Evolutionary conservation across 2,113 vertebrate species (phyloP), one percentile per base, ranked within the genome.

Genomic region (Poicephalus meyeri): DNA sequence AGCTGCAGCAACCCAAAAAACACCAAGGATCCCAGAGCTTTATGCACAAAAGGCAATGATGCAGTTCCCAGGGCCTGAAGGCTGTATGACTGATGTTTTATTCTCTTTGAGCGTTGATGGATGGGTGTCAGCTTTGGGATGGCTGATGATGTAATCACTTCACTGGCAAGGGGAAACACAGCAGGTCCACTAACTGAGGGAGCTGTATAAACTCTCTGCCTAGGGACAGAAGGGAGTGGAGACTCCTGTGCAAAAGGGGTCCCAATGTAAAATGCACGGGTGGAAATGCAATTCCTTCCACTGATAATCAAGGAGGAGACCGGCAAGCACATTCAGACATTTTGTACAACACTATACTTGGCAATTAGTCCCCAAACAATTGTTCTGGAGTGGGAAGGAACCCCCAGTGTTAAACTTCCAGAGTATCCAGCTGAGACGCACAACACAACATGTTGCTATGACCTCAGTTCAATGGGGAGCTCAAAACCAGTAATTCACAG

Each of bases 161-260:
- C 2, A 0, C 25, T 70, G 39, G 35, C 29, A 39, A 74, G 35
- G 29, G 24, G 82, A 86, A 49, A 42, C 7, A 24, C 44, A 11
- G 17, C 0, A 0, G 39, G 9, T 3, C 3, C 23, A 3, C 19
- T n/a, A 37, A 35, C 29, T 29, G 18, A 56, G 33, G 66, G 16
- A 86, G 11, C 16, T 35, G 29, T 33, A 82, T 9, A 35, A 79
- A 74, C 20, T 21, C 55, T 44, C 60, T 56, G 16, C 24, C 41
- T 52, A 41, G 29, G 20, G 50, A 41, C 18, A 53, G 44, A 89
- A 70, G n/a, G 31, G 35, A 69, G 16, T 7, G 39, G 6, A 83
- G 10, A 70, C 2, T 6, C 33, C n/a, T 35, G 2, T 17, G 21
- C 33, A 70, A 9, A 18, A n/a, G 46, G 8, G 7, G 41, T 78